A percentile compares a stretch with the other conserved stretches of the same genome.
Evolutionary conservation across 2,113 vertebrate species (phyloP).

Genomic region (cat (Felis catus)): F.catus_Fca126_mat1.0 CM031415.1:127325001-127325500

Average conservation of each 20-base stretch:
- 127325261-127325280: not conserved
- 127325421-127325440: not conserved
- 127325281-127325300: not conserved
- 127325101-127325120: not conserved
- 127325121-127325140: not conserved
- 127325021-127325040: not conserved
- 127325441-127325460: not conserved
- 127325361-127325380: not conserved
- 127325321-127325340: not conserved
- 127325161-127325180: not conserved
- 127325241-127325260: not conserved
- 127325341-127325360: not conserved
- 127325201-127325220: not conserved
- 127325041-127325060: not conserved
- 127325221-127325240: not conserved
- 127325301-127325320: not conserved
- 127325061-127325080: not conserved
- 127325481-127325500: not conserved
- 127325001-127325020: not conserved
- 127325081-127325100: not conserved
- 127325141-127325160: not conserved
- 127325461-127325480: not conserved
- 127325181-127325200: not conserved
- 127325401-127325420: not conserved
- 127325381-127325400: not conserved